Evolutionary conservation across 1,140 invertebrate genomes (phyloP), one percentile per base, ranked within the genome.

Genomic region (Rhizoglyphus robini): DNA sequence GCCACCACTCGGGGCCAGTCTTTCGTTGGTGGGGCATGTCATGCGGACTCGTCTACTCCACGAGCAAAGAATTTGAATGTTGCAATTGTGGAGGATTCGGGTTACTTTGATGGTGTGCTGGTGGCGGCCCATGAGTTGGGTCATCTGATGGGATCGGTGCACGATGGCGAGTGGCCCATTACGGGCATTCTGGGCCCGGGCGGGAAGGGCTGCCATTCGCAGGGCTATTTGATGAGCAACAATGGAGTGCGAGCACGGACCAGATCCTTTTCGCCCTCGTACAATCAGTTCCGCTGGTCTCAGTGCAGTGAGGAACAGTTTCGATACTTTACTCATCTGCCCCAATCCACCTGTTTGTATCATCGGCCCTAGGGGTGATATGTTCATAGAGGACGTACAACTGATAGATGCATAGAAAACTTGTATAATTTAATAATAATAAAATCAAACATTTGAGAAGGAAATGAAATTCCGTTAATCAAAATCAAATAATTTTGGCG

Each of bases 11-110:
- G 27, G 29, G 58, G 58, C 2, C 58, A 60, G 30, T 15, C 58
- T 3, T 29, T 60, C 13, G 58, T 60, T 34, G 58, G 58, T 23
- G 58, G 58, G 13, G 58, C 58, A 20, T 60, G 58, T 60, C 27
- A 2, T n/a, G 15, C 15, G 13, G 15, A 60, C 29, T 27, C 13
- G 23, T 11, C 15, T 51, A 2, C 18, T 29, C 2, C 18, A 54
- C 30, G 57, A 8, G 13, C 5, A 11, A 13, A 27, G 15, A 2
- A 11, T 15, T 15, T 60, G 2, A 60, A 60, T 27, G 2, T 60
- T 29, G 58, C 58, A 3, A 46, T 60, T 20, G 30, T 60, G n/a
- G 58, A 60, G 29, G 58, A 60, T 60, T 2, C 23, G 23, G 58
- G 30, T 27, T 29, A 23, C 4, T 8, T 59, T 8, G 58, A 60